Evolutionary conservation across 30 jellyfish, hydroid and myxozoan species (phyloP), one percentile per base, ranked within the genome.

Genomic region (Aurelia sp.): DNA sequence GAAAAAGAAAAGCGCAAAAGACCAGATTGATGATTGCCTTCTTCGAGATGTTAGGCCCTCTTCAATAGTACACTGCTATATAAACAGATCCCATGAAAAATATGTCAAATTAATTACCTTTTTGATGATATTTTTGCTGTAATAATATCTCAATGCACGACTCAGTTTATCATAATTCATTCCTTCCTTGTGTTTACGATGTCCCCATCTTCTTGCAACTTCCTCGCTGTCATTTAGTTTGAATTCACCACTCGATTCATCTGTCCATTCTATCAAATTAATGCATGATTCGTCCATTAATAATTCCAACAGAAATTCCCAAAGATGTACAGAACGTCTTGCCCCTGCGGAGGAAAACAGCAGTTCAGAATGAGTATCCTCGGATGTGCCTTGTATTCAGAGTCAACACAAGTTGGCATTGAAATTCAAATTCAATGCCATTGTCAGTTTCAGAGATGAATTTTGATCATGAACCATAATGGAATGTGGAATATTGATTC

Each of bases 121-220:
- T 78, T 80, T 83, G 79, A 94, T 94, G 81, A 94, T 94, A 71
- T 94, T 81, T 72, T 94, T 94, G 94, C 99, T 88, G 92, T 94
- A 94, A 76, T 94, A 94, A 68, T 94, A 94, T 79, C 99, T 74
- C 62, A 94, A 64, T 9, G 99, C 99, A 6, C 99, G 91, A 67
- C 99, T 94, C 60, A 94, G 95, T 64, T 94, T 94, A 70, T 94
- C 99, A 63, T 94, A 94, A 41, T 94, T 94, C 99, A 94, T 94
- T 33, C 99, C 99, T 13, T 94, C 99, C 58, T 94, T 94, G 78
- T 94, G 97, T 62, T 94, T 94, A 4, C 99, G 97, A 31, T 83
- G 97, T 10, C 99, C 99, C 99, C 99, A 94, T 80, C 96, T 80
- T 57, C 90, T 81, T 20, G 99, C 99, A 1, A 94, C 99, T 57